These are phyloP conservation scores for Luscinia luscinia DNA, from an alignment of 2,797 vertebrate genomes.

Conservation along the genomic window DNA sequence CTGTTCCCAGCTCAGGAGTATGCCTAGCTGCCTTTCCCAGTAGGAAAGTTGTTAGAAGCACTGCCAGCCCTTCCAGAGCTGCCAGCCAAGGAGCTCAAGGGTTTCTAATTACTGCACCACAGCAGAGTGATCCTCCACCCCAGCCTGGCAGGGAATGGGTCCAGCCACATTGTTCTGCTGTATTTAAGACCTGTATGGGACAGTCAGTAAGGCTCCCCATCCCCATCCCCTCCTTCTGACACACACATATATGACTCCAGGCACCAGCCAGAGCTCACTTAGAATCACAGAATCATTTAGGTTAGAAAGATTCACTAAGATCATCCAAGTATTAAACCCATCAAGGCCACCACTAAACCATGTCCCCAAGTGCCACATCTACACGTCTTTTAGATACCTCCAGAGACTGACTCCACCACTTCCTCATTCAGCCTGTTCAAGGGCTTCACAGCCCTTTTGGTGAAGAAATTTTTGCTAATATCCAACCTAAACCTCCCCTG, in stretches of 20 bases:
- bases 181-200: not conserved
- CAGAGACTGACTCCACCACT: not conserved
- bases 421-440: not conserved
- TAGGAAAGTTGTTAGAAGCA: not conserved
- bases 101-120: slow-evolving; percentile 36
- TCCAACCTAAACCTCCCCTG: not conserved
- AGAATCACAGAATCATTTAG: not conserved
- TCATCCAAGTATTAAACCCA: not conserved
- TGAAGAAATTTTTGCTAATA: not conserved
- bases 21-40: not conserved
- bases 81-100: slow-evolving; percentile 28
- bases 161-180: not conserved
- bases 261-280: accelerated
- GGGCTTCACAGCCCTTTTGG: not conserved
- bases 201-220: not conserved
- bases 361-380: not conserved
- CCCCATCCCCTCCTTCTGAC: not conserved
- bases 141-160: not conserved
- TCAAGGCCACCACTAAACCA: not conserved
- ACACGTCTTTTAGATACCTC: not conserved
- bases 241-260: not conserved
- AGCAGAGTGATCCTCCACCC: not conserved
- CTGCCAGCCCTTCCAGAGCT: not conserved
- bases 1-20: not conserved
- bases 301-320: not conserved